Evolutionary conservation across 1,140 invertebrate genomes (phyloP), one percentile per base, ranked within the genome.

Genomic region (Neodiprion lecontei): DNA sequence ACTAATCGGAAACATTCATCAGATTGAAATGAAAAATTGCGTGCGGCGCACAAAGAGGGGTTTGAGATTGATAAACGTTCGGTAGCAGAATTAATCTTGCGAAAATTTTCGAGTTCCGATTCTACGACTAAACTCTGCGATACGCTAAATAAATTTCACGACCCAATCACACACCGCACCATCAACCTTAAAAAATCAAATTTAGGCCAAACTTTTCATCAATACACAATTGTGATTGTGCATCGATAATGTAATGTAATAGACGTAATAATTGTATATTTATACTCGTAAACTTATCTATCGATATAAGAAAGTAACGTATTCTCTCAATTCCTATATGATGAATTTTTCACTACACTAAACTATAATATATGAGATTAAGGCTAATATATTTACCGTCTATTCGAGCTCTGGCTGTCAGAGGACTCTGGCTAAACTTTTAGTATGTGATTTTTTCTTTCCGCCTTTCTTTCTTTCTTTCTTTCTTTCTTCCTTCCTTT

Each of bases 261-360:
- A 28, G 28, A 40, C 4, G 40, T 69, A 75, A 28, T 17, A 40
- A 40, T 40, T 40, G 28, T 40, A 40, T 40, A 40, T 40, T 40
- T 40, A 40, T 40, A 40, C 28, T 40, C 28, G 70, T 77, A 79
- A 82, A 80, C 78, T 82, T 81, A 80, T 83, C 77, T 82, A 84
- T 81, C 11, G 7, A 77, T 80, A 83, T 86, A 82, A 78, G 81
- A 86, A 85, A 84, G 80, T 77, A 85, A 83, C 71, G 69, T 75
- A 65, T 79, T 48, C 79, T 75, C 77, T 87, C 86, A 86, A 87
- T 87, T 87, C 86, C 86, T 86, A 84, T 84, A 79, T 82, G 79
- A 61, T 61, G 53, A 61, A 61, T 61, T 8, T 61, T 40, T 40
- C n/a, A 61, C 53, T 61, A 61, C 53, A 17, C 53, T 61, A 61